These are phyloP conservation scores for Imbricaverruca yamaguchii DNA, from an alignment of 2,888 invertebrate genomes.

Conservation along the genomic window DNA sequence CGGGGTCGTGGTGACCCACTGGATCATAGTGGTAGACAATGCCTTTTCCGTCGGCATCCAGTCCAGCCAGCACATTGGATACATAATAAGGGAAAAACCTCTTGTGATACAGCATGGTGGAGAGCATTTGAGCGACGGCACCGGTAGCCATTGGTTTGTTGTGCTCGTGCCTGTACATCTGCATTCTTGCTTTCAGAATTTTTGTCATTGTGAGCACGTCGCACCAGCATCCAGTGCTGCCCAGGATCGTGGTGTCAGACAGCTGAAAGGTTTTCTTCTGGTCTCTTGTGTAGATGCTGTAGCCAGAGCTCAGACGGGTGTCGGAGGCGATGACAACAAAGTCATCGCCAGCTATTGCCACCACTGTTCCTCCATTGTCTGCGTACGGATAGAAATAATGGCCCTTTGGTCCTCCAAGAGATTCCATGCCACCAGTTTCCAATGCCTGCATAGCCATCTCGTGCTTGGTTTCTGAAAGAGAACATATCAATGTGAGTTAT, in stretches of 20 bases:
- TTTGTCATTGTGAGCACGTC: slow-evolving; percentile 87
- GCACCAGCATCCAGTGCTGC: slow-evolving; percentile 95
- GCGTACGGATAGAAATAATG: slow-evolving; percentile 59
- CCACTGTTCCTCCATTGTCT: slow-evolving; percentile 79
- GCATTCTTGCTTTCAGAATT: slow-evolving; percentile 68
- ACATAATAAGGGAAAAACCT: slow-evolving; percentile 98
- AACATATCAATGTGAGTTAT: background rate
- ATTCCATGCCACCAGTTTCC: background rate
- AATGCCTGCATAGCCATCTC: background rate
- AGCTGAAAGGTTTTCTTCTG: slow-evolving; percentile 79
- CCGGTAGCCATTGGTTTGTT: slow-evolving; percentile 84
- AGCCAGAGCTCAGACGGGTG: slow-evolving; percentile 84
- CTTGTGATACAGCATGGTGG: slow-evolving; percentile 90
- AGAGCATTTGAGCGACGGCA: slow-evolving; percentile 90
- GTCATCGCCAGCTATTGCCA: slow-evolving; percentile 92
- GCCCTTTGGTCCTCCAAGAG: slow-evolving; percentile 40
- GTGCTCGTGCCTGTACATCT: slow-evolving; percentile 92
- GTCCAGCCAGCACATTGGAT: slow-evolving; percentile 84
- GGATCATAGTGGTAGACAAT: slow-evolving; percentile 96
- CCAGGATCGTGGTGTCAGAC: slow-evolving; percentile 77
- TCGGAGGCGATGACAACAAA: slow-evolving; percentile 93
- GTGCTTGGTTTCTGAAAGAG: background rate
- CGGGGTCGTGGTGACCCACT: slow-evolving; percentile 78
- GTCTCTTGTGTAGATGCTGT: slow-evolving; percentile 78
- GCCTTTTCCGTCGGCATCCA: slow-evolving; percentile 48